These are phyloP conservation scores for Mallotus villosus DNA, from an alignment of 2,797 vertebrate species.

Conservation along the genomic window DNA sequence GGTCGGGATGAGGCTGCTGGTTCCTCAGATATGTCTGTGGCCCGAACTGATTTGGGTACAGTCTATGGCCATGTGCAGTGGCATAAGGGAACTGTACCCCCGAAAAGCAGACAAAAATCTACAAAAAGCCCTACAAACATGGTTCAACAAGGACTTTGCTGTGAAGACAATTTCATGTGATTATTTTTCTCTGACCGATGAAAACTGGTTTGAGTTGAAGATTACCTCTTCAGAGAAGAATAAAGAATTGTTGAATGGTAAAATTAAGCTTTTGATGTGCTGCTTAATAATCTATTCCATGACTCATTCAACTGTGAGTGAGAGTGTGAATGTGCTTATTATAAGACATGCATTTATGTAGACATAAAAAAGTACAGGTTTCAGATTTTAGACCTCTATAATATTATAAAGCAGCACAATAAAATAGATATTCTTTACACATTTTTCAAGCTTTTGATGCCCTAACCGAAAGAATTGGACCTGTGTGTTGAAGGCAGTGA, in stretches of 20 bases:
- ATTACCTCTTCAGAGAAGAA: slow-evolving; percentile 46
- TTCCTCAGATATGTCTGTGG: too few species aligned
- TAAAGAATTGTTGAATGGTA: not conserved
- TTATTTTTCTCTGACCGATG: fast-evolving
- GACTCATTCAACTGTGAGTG: not conserved
- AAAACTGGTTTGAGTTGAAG: not conserved
- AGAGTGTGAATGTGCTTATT: not conserved
- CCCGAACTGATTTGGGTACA: not conserved
- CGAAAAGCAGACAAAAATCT: fast-evolving
- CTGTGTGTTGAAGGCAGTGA: not conserved
- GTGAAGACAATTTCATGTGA: fast-evolving
- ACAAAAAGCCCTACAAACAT: slow-evolving; percentile 37
- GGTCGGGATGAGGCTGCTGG: too few species aligned
- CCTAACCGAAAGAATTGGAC: slow-evolving; percentile 3
- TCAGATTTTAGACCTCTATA: not conserved
- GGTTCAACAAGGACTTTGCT: slow-evolving; percentile 10
- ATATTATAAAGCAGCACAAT: not conserved
- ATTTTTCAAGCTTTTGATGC: slow-evolving; percentile 1
- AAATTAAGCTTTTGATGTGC: not conserved
- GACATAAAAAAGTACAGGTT: not conserved
- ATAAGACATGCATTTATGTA: not conserved
- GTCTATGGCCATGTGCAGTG: slow-evolving; percentile 25
- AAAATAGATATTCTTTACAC: not conserved
- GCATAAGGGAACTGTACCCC: not conserved
- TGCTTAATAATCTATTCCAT: not conserved